Evolutionary conservation across 2,797 vertebrate genomes (phyloP), one percentile per base, ranked within the genome.

Genomic region (Clangula hyemalis): DNA sequence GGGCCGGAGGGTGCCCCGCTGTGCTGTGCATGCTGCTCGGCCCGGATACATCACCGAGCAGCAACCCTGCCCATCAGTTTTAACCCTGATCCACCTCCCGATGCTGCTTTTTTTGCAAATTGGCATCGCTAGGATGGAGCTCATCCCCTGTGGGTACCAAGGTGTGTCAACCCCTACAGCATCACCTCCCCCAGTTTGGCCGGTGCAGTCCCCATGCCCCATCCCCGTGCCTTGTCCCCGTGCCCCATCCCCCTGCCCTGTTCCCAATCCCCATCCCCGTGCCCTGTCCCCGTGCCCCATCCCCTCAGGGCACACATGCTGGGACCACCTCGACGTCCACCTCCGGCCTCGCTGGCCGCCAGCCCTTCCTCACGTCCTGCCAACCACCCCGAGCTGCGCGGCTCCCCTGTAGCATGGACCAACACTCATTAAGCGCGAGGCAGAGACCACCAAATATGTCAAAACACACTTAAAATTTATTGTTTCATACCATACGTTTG

Each of bases 401-500:
- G 89, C 93, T 95, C 87, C 92, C 94, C 94, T 11, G 5, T 93
- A 95, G 92, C 66, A 17, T 94, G 94, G 96, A 96, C 96, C 89
- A 75, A 69, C 38, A 38, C 96, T 97, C 94, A 89, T 90, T 84
- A 97, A 89, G 91, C 53, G 81, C 61, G 89, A 97, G 87, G 94
- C 94, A 91, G 87, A 91, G 94, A 96, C 96, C 94, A 96, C 96
- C 96, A 97, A 95, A 97, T 91, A 94, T 94, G 95, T 97, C 96
- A 94, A 96, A 96, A 94, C 95, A 95, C 94, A 85, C 94, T 95
- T 92, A 91, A 94, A 94, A 92, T 95, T 91, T 81, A 94, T 96
- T 90, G 96, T 92, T 90, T 93, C 94, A 92, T 94, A 92, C 96
- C 96, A 87, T 83, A 87, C 49, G 5, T 93, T 95, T 83, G 86